Conservation (phyloP, 2,113 vertebrate species). For the Dascyllus trimaculatus region DNA sequence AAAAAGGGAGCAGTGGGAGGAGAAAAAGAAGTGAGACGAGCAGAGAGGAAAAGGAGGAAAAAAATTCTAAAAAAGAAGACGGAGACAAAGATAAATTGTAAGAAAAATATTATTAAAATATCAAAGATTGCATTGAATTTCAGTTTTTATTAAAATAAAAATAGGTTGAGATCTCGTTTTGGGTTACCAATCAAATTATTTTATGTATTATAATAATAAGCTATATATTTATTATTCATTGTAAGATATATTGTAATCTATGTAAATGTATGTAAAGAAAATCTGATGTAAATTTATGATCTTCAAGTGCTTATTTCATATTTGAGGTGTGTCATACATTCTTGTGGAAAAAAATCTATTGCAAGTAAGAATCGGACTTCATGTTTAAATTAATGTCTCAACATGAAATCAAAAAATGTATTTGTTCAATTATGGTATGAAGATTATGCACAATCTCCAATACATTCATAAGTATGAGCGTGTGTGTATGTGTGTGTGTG, state of each 20-base stretch:
- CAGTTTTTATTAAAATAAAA: conserved; percentile 9
- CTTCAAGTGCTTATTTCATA: background rate
- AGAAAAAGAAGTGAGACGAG: background rate
- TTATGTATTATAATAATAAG: background rate
- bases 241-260: too few species aligned
- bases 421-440: background rate
- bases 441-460: background rate
- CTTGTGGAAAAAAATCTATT: background rate
- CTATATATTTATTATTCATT: too few species aligned
- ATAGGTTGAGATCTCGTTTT: too few species aligned
- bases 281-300: too few species aligned
- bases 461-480: background rate
- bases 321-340: background rate
- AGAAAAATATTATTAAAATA: background rate
- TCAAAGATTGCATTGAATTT: background rate
- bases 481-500: conserved; percentile 35
- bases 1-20: conserved; percentile 23
- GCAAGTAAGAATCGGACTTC: background rate
- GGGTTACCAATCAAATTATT: background rate
- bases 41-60: background rate
- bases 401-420: background rate
- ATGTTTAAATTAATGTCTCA: background rate
- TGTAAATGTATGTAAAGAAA: too few species aligned
- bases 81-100: background rate
- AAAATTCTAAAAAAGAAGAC: background rate